Percentiles rank a stretch among this genome's conserved stretches.
These are phyloP conservation scores for Notamacropus eugenii DNA, from an alignment of 2,797 vertebrate species.

Conservation along the genomic window DNA sequence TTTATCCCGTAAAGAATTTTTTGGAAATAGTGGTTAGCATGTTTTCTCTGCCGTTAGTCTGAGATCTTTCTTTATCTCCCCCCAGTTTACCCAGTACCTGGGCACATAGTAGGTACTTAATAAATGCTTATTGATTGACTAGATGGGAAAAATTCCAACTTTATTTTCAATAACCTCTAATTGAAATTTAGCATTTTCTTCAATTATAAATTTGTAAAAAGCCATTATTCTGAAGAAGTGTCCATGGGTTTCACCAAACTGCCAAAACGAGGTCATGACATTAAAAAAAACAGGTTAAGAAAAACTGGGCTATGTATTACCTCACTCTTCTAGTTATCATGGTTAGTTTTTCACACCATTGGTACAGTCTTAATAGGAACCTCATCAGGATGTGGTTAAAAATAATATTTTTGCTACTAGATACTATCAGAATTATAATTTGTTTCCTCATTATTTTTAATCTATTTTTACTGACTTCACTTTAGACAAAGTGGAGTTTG, in stretches of 20 bases:
- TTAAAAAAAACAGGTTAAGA: background rate
- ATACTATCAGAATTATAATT: slow-evolving; percentile 26
- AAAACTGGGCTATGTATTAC: background rate
- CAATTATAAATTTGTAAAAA: background rate
- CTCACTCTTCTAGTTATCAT: slow-evolving; percentile 43
- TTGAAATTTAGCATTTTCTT: background rate
- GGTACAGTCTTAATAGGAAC: slow-evolving; percentile 22
- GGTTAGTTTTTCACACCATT: slow-evolving; percentile 13
- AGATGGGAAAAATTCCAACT: background rate
- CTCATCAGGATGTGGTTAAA: background rate
- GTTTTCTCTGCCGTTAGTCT: background rate
- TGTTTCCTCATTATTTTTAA: slow-evolving; percentile 46
- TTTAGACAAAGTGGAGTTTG: slow-evolving; percentile 35
- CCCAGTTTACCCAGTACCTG: background rate
- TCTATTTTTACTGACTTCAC: slow-evolving; percentile 59
- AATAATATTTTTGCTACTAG: background rate
- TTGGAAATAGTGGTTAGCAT: background rate
- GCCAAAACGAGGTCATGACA: background rate
- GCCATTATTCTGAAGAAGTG: background rate
- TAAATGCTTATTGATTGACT: background rate
- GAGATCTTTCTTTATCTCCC: background rate
- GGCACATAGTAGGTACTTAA: background rate
- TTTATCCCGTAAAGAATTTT: background rate
- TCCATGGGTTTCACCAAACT: background rate
- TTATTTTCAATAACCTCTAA: background rate